Base-by-base conservation (phyloP, 2,888 invertebrate species). In the Tetragnatha montana region DNA sequence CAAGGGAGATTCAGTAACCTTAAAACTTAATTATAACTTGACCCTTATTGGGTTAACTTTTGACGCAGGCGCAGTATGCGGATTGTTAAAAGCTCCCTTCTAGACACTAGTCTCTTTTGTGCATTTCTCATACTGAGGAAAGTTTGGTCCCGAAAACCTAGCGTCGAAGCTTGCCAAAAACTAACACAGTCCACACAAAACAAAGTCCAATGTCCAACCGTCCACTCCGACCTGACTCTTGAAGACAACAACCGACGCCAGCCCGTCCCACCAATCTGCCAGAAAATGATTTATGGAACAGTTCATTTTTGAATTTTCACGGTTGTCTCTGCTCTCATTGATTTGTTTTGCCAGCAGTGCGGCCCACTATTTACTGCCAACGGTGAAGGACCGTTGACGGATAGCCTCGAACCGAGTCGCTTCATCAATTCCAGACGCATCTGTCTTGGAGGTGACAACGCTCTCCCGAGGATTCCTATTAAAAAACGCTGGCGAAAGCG, bases 241-340 rank as follows among this genome's bases (percentile, higher is more conserved):
- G 1, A 14, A 6, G 60, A 60, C 60, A 60, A 60, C 60, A 60
- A 60, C 60, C 10, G 60, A 60, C 60, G 60, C 60, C 60, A 60
- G 60, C 4, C 35, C 12, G 60, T 60, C 4, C 60, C 17, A 17
- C 8, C 14, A 10, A 60, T 60, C 14, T 60, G 60, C 12, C 60
- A 60, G 35, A 60, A 4, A 60, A 17, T 60, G 60, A 60, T 60
- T 60, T 12, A 60, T 60, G 60, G 60, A 17, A 17, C 8, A 60
- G 60, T 60, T 60, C 60, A 60, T 60, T 60, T 60, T 60, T 60
- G 60, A 60, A 60, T 60, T 60, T 60, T 60, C 60, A 60, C 60
- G 60, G 60, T 60, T 60, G 60, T 60, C 60, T 4, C 60, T 60
- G 60, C 60, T 4, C 17, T 17, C 60, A 60, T 60, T 60, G 60